These are phyloP conservation scores for Agrilus mali DNA, from an alignment of 2,888 invertebrate species.

Conservation along the genomic window DNA sequence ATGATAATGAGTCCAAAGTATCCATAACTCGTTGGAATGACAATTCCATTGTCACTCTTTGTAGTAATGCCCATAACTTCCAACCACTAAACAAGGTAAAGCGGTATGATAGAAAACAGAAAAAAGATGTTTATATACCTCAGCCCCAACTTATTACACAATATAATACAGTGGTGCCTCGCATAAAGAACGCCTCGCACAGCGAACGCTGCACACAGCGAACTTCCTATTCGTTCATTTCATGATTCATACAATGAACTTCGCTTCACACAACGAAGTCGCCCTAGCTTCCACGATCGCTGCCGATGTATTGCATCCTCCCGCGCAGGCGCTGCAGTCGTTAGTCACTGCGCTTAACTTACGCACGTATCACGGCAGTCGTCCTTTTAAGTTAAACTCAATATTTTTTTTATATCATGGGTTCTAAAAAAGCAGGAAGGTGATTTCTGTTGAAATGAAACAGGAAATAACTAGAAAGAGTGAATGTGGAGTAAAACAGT, in stretches of 20 bases:
- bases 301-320: constrained; percentile 1
- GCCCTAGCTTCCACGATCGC: neutral
- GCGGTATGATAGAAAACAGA: too few relatives aligned
- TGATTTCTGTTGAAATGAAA: constrained; percentile 10
- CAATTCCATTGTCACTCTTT: constrained; percentile 4
- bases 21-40: constrained; percentile 1
- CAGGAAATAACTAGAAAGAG: constrained; percentile 8
- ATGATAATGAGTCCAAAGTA: neutral
- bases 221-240: too few relatives aligned
- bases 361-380: neutral
- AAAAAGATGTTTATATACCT: too few relatives aligned
- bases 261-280: too few relatives aligned
- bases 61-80: too few relatives aligned
- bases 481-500: constrained; percentile 5
- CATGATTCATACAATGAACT: constrained; percentile 2
- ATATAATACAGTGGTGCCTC: too few relatives aligned
- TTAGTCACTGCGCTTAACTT: neutral
- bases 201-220: too few relatives aligned
- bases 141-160: too few relatives aligned
- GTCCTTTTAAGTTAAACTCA: neutral
- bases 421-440: constrained; percentile 9
- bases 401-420: constrained; percentile 1
- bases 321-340: constrained; percentile 1
- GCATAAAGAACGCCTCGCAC: too few relatives aligned
- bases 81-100: too few relatives aligned